Conservation (phyloP, 1,140 invertebrate species). For the Heliconius himera region DNA sequence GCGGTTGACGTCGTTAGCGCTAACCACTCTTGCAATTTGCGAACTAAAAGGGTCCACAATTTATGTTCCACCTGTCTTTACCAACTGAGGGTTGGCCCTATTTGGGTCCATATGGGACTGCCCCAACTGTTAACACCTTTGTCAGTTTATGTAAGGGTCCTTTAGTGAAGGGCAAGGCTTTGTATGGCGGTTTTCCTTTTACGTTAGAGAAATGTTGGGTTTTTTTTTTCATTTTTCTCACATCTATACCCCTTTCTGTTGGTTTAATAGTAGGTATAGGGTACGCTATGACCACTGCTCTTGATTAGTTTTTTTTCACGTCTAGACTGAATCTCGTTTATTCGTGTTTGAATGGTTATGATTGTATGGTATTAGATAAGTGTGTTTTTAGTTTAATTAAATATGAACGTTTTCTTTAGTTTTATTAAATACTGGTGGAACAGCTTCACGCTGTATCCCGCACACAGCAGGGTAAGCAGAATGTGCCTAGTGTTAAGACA, state of each 20-base stretch:
- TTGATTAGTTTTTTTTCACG: constrained; percentile 36
- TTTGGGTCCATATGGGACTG: constrained; percentile 53
- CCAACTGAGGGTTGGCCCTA: constrained; percentile 56
- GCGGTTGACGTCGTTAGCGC: constrained; percentile 50
- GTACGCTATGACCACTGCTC: constrained; percentile 32
- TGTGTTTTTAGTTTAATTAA: not conserved
- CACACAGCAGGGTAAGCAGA: no score
- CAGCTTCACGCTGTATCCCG: no score
- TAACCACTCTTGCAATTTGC: constrained; percentile 60
- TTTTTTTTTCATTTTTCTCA: constrained; percentile 38
- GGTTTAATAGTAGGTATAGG: constrained; percentile 35
- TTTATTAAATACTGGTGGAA: no score
- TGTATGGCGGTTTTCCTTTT: constrained; percentile 44
- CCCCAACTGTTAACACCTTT: constrained; percentile 67
- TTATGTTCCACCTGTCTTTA: constrained; percentile 69
- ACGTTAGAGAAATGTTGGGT: constrained; percentile 40
- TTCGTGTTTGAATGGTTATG: constrained; percentile 10
- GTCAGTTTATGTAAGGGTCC: constrained; percentile 56
- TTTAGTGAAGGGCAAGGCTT: constrained; percentile 44
- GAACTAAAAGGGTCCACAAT: constrained; percentile 66
- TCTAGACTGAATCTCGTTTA: constrained; percentile 31
- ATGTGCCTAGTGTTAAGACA: no score
- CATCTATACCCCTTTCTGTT: constrained; percentile 35
- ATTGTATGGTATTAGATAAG: not conserved
- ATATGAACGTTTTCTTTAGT: no score